phyloP scores from a whole-genome alignment of 2,888 invertebrate species.

The Drosophila anomalata region DNA sequence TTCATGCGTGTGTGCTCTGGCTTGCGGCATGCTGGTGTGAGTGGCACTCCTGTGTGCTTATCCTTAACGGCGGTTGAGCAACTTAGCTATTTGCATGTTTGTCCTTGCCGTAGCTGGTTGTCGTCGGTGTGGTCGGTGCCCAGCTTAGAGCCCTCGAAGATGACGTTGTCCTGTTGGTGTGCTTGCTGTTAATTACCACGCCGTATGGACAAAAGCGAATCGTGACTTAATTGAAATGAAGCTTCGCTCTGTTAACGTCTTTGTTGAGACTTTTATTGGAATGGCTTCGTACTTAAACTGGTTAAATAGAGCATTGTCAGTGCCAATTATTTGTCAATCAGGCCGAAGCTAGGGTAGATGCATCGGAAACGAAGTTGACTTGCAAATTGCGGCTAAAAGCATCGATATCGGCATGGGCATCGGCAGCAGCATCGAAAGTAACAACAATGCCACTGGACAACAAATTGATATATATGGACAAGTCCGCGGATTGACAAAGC shows the following conservation, averaged over 20 bases:
- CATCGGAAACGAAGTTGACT: conserved; percentile 49
- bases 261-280: conserved; percentile 35
- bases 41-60: conserved; percentile 70
- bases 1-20: conserved; percentile 32
- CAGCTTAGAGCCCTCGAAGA: conserved; percentile 42
- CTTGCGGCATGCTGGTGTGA: conserved; percentile 20
- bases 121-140: conserved; percentile 29
- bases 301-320: conserved; percentile 24
- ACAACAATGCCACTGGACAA: conserved; percentile 61
- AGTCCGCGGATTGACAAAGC: conserved; percentile 75
- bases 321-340: conserved; percentile 51
- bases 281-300: conserved; percentile 1
- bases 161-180: conserved; percentile 58
- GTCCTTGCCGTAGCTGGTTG: conserved; percentile 21
- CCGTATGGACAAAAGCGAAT: conserved; percentile 38
- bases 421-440: conserved; percentile 45
- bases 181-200: conserved; percentile 54
- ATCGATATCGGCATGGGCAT: conserved; percentile 46
- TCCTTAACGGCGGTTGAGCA: conserved; percentile 73
- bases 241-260: conserved; percentile 44
- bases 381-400: conserved; percentile 56
- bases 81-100: conserved; percentile 80
- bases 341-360: background rate
- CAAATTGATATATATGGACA: conserved; percentile 76
- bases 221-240: conserved; percentile 60